Evolutionary conservation across 2,113 vertebrate species (phyloP), one percentile per base, ranked within the genome.

Genomic region (Heptranchias perlo): DNA sequence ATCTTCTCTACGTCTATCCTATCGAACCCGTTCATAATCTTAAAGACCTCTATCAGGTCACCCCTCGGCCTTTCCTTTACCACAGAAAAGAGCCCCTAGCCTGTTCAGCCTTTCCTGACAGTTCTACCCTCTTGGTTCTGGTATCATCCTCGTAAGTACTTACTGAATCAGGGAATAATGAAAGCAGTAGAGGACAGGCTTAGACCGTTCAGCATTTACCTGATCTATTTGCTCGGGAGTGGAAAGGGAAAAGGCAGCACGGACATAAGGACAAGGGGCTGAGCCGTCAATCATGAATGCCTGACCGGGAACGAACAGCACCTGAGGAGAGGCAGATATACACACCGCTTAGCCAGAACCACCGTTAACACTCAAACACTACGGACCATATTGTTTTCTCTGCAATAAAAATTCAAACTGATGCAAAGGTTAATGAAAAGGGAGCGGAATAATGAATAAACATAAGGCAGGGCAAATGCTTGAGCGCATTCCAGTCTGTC

Each of bases 141-240:
- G 76, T 18, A 54, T 14, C 28, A 0, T 54, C 28, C 28, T 54
- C 58, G 47, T 13, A 54, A 87, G 84, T 4, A 39, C 18, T 21
- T 8, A 61, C 16, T 49, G 10, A 18, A 69, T 94, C 61, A 65
- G 52, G 65, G 44, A 67, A 31, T 18, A 16, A 49, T 47, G 47
- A 13, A 49, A 18, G 0, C n/a, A n/a, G n/a, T n/a, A n/a, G n/a
- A n/a, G n/a, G n/a, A n/a, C n/a, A n/a, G n/a, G n/a, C n/a, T n/a
- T n/a, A n/a, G n/a, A n/a, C n/a, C n/a, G n/a, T n/a, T n/a, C n/a
- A n/a, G n/a, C 96, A 96, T 96, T 97, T 96, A 99, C 99, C 97
- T 98, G 96, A 73, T 99, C 98, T 18, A 99, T 99, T 96, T 99
- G 98, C 76, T 98, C 97, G 16, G 99, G 98, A 96, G 99, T 98